phyloP scores from a whole-genome alignment of 2,113 vertebrate species.

The Cottus gobio region DNA sequence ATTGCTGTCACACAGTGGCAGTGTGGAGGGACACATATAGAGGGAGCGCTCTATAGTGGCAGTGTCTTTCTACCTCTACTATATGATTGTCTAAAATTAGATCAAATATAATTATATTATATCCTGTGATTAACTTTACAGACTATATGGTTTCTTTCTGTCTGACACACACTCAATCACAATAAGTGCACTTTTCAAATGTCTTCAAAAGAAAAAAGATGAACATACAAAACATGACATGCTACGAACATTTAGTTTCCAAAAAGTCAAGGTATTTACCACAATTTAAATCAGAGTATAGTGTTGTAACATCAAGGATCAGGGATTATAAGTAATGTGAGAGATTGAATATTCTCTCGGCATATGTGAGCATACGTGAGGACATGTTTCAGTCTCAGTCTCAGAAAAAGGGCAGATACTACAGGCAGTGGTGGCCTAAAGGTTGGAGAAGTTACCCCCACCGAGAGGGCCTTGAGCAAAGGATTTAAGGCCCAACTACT shows the following conservation, averaged over 20 bases:
- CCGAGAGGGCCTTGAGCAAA: neutral
- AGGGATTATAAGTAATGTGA: neutral
- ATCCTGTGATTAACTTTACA: neutral
- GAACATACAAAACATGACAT: neutral
- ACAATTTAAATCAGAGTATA: neutral
- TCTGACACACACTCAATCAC: neutral
- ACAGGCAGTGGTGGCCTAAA: neutral
- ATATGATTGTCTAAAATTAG: constrained; percentile 3
- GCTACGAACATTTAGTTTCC: neutral
- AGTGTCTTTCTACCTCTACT: constrained; percentile 7
- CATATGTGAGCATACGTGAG: neutral
- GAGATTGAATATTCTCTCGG: neutral
- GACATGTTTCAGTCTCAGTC: neutral
- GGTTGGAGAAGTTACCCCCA: neutral
- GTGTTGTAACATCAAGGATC: neutral
- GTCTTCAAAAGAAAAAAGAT: neutral
- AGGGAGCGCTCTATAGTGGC: constrained; percentile 30
- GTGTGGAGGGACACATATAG: constrained; percentile 59
- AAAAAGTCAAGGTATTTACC: neutral
- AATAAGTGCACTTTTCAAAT: neutral
- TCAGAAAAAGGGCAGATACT: neutral
- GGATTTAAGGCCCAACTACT: neutral
- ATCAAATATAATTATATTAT: neutral
- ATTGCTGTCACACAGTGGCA: constrained; percentile 29
- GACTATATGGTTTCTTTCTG: neutral